phyloP scores from a whole-genome alignment of 2,113 vertebrate species.

The Donacobius atricapilla region DNA sequence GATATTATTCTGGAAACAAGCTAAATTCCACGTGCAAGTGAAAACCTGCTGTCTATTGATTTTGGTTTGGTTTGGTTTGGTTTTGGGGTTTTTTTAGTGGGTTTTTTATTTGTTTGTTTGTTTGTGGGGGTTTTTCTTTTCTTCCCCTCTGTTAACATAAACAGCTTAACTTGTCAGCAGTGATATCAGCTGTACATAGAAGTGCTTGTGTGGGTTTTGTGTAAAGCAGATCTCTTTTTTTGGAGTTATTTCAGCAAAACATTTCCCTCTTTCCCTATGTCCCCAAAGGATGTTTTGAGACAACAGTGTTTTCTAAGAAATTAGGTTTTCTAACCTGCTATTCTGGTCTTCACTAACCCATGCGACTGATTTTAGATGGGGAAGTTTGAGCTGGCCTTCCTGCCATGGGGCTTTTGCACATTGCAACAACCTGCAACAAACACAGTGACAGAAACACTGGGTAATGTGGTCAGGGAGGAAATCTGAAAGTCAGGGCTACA shows the following conservation, averaged over 20 bases:
- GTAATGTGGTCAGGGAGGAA: not conserved
- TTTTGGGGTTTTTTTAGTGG: too few species aligned
- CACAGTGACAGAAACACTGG: not conserved
- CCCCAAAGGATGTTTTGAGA: not conserved
- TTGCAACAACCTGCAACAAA: not conserved
- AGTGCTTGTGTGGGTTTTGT: not conserved
- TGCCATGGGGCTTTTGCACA: not conserved
- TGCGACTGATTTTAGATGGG: not conserved
- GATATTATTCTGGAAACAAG: not conserved
- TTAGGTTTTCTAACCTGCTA: not conserved
- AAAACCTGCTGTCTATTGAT: not conserved
- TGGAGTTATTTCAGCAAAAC: not conserved
- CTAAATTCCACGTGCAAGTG: not conserved
- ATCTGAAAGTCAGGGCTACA: not conserved
- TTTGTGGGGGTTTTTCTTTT: too few species aligned
- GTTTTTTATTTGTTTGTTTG: too few species aligned
- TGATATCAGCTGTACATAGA: not conserved
- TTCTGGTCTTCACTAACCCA: not conserved
- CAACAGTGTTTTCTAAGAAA: not conserved
- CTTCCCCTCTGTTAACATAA: not conserved
- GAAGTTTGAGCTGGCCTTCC: not conserved
- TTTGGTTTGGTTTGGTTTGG: too few species aligned
- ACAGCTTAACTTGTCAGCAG: not conserved
- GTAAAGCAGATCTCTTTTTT: not conserved
- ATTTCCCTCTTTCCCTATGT: not conserved